phyloP scores from a whole-genome alignment of 2,888 invertebrate species.

The Clunio marinus region DNA sequence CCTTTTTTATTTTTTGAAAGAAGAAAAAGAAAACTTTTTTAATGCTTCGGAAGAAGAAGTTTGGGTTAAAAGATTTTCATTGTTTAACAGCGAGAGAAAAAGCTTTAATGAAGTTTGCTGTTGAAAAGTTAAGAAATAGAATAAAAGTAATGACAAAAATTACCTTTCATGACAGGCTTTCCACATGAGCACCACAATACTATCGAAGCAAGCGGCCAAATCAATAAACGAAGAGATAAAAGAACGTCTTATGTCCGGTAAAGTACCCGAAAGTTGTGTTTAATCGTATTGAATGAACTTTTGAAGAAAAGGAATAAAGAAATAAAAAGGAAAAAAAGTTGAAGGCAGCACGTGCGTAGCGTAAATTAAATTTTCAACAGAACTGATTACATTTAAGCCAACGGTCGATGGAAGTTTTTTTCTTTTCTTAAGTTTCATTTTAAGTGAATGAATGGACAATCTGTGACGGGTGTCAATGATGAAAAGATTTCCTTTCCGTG shows the following conservation, averaged over 20 bases:
- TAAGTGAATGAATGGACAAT: conserved; percentile 7
- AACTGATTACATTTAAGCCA: conserved; percentile 37
- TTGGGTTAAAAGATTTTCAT: not conserved
- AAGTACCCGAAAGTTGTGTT: conserved; percentile 38
- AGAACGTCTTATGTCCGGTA: conserved; percentile 31
- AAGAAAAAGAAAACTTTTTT: too few relatives aligned
- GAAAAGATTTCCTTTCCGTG: too few relatives aligned
- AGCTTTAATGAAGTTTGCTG: not conserved
- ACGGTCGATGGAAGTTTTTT: not conserved
- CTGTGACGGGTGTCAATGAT: too few relatives aligned
- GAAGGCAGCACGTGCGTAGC: conserved; percentile 11
- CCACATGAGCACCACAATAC: conserved; percentile 23
- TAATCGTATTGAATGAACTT: conserved; percentile 33
- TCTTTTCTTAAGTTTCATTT: not conserved
- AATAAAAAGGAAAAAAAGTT: too few relatives aligned
- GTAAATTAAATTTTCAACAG: conserved; percentile 36
- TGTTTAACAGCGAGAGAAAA: not conserved
- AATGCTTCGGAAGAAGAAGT: not conserved
- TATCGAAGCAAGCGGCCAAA: conserved; percentile 34
- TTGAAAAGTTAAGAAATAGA: not conserved
- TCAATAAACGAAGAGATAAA: conserved; percentile 37
- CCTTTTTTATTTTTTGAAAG: too few relatives aligned
- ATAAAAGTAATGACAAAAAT: conserved; percentile 31
- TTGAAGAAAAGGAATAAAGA: too few relatives aligned
- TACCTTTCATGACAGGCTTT: conserved; percentile 27